Evolutionary conservation across 2,797 vertebrate genomes (phyloP), one percentile per base, ranked within the genome.

Genomic region (Nannoperca obscura): DNA sequence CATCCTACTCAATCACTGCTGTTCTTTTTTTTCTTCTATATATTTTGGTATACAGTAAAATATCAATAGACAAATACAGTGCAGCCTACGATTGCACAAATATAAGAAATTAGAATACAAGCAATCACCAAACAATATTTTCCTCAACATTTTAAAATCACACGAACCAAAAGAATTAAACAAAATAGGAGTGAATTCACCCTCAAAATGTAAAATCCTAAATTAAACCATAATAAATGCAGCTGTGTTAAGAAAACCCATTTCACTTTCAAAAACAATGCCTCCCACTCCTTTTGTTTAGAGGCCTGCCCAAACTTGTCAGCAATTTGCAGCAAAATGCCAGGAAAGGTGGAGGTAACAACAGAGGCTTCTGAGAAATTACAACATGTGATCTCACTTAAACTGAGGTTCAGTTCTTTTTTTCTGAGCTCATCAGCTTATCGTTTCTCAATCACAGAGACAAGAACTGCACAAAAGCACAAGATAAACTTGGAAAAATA

Each of bases 1-100:
- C 82, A 77, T 75, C 80, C 88, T 60, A 74, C 83, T 86, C 82
- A 69, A 85, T 85, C 79, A 86, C 60, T 81, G 72, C 53, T 74
- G 67, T 68, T 65, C 60, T 30, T 71, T 84, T 73, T 34, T 8
- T 8, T 34, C 15, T 24, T 71, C 42, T 17, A 4, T 53, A 71
- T 27, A 78, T 65, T 42, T 52, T 17, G 20, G 20, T 20, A 62
- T 40, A 42, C 36, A 54, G 58, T 60, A 6, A 71, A 78, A 57
- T 42, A 71, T n/a, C 30, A 15, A 58, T 20, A 3, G 4, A 47
- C 32, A 63, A 63, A 71, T 61, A n/a, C 32, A 72, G 36, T 15
- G 32, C n/a, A 70, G 19, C 53, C 2, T 52, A 12, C 0, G 2
- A 30, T 7, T 69, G 49, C 22, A n/a, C 7, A 20, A 50, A 17